These are phyloP conservation scores for Chrysomela aeneicollis DNA, from an alignment of 2,888 invertebrate genomes.

Conservation along the genomic window DNA sequence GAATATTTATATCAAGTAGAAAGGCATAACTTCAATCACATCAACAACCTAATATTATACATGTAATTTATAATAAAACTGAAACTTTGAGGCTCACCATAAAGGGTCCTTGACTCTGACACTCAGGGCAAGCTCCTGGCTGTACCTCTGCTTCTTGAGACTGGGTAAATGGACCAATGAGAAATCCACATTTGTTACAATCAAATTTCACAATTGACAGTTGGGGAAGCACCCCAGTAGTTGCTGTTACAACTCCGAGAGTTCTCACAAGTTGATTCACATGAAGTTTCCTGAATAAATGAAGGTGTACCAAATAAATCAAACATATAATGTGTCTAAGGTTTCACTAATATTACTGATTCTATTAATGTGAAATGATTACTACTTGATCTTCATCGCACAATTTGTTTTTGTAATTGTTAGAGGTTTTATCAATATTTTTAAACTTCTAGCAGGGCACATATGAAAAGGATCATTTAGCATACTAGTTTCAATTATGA, in stretches of 20 bases:
- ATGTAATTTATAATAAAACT: neutral
- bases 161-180: constrained; percentile 96
- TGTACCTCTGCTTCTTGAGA: constrained; percentile 92
- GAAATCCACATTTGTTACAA: constrained; percentile 93
- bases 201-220: constrained; percentile 96
- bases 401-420: too few relatives aligned
- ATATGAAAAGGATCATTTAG: too few relatives aligned
- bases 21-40: too few relatives aligned
- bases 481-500: too few relatives aligned
- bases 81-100: constrained; percentile 66
- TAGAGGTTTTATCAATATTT: too few relatives aligned
- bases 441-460: too few relatives aligned
- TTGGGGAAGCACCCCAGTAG: constrained; percentile 95
- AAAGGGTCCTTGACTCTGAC: constrained; percentile 96
- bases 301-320: constrained; percentile 8
- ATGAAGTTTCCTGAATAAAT: constrained; percentile 72
- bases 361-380: too few relatives aligned
- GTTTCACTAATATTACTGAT: too few relatives aligned
- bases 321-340: neutral
- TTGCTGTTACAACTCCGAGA: constrained; percentile 93
- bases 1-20: too few relatives aligned
- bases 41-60: too few relatives aligned
- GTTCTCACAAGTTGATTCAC: constrained; percentile 95
- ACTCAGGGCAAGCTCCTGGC: constrained; percentile 97
- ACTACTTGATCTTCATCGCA: too few relatives aligned